A percentile compares a stretch with the other conserved stretches of the same genome.
Evolutionary conservation across 2,888 invertebrate genomes (phyloP).

Genomic region (Petrophora chlorosata): DNA sequence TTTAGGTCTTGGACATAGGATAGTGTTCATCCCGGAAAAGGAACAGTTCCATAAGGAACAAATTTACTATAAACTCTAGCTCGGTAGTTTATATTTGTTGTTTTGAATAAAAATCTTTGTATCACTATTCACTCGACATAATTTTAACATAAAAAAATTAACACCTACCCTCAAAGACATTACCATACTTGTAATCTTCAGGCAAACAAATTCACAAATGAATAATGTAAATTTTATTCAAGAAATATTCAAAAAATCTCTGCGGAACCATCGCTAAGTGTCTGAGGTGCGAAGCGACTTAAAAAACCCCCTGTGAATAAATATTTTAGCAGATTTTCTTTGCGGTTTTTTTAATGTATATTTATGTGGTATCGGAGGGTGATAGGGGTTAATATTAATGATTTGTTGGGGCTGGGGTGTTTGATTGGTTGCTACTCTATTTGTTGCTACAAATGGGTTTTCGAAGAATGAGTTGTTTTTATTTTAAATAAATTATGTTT

Average conservation of each 20-base stretch:
- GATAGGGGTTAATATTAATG: constrained; percentile 66
- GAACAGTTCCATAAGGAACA: too few relatives aligned
- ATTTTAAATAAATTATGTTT: too few relatives aligned
- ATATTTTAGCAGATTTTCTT: constrained; percentile 67
- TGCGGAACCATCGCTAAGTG: constrained; percentile 47
- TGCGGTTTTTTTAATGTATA: constrained; percentile 71
- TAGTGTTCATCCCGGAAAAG: too few relatives aligned
- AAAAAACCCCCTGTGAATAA: constrained; percentile 55
- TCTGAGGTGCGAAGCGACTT: constrained; percentile 58
- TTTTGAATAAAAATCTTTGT: too few relatives aligned
- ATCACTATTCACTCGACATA: too few relatives aligned
- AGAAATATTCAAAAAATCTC: constrained; percentile 39
- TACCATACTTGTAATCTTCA: constrained; percentile 69
- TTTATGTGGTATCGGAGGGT: constrained; percentile 59
- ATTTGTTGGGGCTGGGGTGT: constrained; percentile 41
- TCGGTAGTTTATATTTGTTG: too few relatives aligned
- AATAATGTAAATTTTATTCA: constrained; percentile 68
- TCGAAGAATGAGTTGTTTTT: constrained; percentile 2
- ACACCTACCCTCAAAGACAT: constrained; percentile 46
- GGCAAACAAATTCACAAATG: constrained; percentile 62
- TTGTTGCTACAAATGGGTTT: constrained; percentile 23
- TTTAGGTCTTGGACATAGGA: too few relatives aligned
- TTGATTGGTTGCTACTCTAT: constrained; percentile 40
- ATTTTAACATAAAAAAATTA: too few relatives aligned
- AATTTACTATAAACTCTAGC: too few relatives aligned